A percentile compares a stretch with the other conserved stretches of the same genome.
These are phyloP conservation scores for Scleropages formosus DNA, from an alignment of 2,797 vertebrate species.

Conservation along the genomic window DNA sequence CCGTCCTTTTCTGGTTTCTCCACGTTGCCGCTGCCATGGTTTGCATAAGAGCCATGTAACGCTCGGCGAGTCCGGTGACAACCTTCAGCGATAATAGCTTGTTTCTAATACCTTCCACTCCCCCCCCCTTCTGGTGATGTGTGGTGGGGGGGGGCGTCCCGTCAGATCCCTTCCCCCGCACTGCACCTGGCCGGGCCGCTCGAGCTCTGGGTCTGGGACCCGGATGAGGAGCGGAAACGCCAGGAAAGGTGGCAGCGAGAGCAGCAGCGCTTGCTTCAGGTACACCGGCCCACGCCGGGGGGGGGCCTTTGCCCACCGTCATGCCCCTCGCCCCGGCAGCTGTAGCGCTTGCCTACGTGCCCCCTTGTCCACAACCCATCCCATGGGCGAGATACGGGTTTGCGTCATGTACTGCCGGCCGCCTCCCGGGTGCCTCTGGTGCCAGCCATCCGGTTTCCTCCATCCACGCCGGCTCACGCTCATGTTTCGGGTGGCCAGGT, in stretches of 20 bases:
- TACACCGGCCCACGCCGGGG: slow-evolving; percentile 55
- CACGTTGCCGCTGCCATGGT: slow-evolving; percentile 62
- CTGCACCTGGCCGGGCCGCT: slow-evolving; percentile 74
- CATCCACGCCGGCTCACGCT: neutral
- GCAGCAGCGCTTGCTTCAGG: slow-evolving; percentile 94
- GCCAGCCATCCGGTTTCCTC: neutral
- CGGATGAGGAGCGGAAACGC: slow-evolving; percentile 90
- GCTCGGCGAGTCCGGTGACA: neutral
- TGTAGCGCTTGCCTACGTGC: neutral
- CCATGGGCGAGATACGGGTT: neutral
- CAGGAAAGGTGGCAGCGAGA: slow-evolving; percentile 96
- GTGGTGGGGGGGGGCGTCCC: slow-evolving; percentile 39
- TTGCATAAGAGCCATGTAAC: slow-evolving; percentile 45
- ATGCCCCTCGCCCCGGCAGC: neutral
- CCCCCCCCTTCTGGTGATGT: slow-evolving; percentile 43
- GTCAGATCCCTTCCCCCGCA: slow-evolving; percentile 66
- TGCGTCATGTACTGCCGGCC: neutral
- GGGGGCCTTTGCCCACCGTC: neutral
- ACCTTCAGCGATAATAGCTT: slow-evolving; percentile 60
- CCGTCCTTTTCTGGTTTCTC: slow-evolving; percentile 51
- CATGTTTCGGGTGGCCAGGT: neutral
- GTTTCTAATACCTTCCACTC: slow-evolving; percentile 39
- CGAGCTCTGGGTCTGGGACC: slow-evolving; percentile 92
- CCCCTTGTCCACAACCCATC: neutral
- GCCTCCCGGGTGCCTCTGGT: neutral